Conservation (phyloP, 2,888 invertebrate species). For the Barypeithes pellucidus region DNA sequence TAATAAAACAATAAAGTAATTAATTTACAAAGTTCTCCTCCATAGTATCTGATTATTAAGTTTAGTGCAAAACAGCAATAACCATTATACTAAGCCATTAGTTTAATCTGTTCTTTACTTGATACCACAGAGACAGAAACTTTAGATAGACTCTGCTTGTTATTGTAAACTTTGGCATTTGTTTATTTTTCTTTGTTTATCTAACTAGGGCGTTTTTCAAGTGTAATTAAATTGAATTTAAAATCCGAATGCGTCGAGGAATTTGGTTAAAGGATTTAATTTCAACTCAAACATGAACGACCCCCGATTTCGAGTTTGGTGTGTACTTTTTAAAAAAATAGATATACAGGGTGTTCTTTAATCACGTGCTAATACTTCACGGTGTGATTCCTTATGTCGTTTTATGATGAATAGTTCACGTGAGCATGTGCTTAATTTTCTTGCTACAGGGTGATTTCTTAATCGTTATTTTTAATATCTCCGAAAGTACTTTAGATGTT, state of each 20-base stretch:
- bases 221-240: background rate
- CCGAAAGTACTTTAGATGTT: too few relatives aligned
- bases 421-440: too few relatives aligned
- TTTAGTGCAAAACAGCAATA: slow-evolving; percentile 35
- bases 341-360: too few relatives aligned
- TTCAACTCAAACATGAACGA: too few relatives aligned
- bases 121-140: slow-evolving; percentile 33
- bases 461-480: too few relatives aligned
- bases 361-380: too few relatives aligned
- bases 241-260: background rate
- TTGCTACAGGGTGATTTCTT: too few relatives aligned
- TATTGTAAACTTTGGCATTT: slow-evolving; percentile 29
- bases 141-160: slow-evolving; percentile 34
- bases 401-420: too few relatives aligned
- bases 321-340: too few relatives aligned
- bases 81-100: slow-evolving; percentile 35
- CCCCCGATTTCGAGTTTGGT: too few relatives aligned
- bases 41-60: slow-evolving; percentile 35
- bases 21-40: slow-evolving; percentile 41
- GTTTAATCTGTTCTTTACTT: slow-evolving; percentile 39
- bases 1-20: slow-evolving; percentile 42
- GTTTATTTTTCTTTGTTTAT: slow-evolving; percentile 33
- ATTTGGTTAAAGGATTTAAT: background rate
- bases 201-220: slow-evolving; percentile 12
- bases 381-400: too few relatives aligned